Percentiles rank a stretch among this genome's conserved stretches.
phyloP scores from a whole-genome alignment of 2,888 invertebrate genomes.

The Nomada flava region DNA sequence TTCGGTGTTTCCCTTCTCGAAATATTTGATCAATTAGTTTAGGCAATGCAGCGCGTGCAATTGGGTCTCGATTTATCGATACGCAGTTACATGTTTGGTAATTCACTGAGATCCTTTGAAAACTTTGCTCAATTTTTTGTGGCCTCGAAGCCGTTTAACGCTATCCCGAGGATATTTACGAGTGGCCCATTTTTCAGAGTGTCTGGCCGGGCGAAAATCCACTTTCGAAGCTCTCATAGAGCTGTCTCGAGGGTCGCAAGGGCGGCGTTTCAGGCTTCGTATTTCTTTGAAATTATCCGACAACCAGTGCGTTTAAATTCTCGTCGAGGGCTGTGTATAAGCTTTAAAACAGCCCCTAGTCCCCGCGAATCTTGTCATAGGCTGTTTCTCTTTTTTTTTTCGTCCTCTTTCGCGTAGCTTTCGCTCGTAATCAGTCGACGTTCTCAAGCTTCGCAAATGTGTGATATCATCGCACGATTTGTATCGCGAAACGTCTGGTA shows the following conservation, averaged over 20 bases:
- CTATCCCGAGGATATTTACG: slow-evolving; percentile 25
- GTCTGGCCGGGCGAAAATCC: slow-evolving; percentile 43
- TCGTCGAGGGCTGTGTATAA: slow-evolving; percentile 58
- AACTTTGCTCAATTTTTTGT: neutral
- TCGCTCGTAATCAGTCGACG: neutral
- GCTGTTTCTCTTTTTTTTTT: no score
- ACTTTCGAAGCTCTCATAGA: slow-evolving; percentile 32
- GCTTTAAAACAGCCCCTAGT: slow-evolving; percentile 46
- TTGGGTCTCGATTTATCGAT: no score
- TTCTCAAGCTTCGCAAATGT: neutral
- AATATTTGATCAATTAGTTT: neutral
- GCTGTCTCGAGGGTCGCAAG: slow-evolving; percentile 42
- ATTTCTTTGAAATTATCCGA: slow-evolving; percentile 71
- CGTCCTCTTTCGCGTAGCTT: slow-evolving; percentile 3
- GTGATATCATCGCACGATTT: slow-evolving; percentile 7
- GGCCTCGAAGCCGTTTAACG: neutral
- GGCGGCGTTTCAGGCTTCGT: slow-evolving; percentile 51
- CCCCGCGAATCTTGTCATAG: neutral
- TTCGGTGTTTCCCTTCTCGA: neutral
- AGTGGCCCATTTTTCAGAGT: slow-evolving; percentile 44
- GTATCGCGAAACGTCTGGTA: neutral
- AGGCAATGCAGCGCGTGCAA: no score
- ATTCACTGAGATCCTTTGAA: no score
- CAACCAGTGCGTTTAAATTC: slow-evolving; percentile 63
- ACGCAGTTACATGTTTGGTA: no score